Conservation (phyloP, 2,113 vertebrate species). For the Catagonus wagneri region DNA sequence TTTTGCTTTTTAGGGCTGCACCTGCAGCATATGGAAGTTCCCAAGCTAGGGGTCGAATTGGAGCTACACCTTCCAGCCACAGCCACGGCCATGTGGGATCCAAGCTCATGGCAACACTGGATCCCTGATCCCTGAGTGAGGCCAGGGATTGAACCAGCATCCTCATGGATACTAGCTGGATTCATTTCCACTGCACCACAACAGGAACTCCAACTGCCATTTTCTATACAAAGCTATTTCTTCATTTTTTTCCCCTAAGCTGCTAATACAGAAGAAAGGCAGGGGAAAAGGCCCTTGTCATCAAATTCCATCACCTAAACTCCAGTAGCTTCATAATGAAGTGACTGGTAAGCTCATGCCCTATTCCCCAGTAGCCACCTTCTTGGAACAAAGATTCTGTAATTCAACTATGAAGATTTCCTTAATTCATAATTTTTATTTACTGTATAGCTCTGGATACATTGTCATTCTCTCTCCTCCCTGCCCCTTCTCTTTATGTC, state of each 20-base stretch:
- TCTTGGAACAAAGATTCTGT: slow-evolving; percentile 7
- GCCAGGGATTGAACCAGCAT: too few relatives aligned
- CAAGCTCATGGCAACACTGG: too few relatives aligned
- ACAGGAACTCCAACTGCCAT: background rate
- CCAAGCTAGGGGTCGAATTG: too few relatives aligned
- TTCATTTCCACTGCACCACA: too few relatives aligned
- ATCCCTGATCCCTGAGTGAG: too few relatives aligned
- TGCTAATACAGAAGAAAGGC: slow-evolving; percentile 20
- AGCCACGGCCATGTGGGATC: too few relatives aligned
- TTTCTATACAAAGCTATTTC: slow-evolving; percentile 59
- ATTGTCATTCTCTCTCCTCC: background rate
- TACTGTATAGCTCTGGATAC: background rate
- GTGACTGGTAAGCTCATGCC: background rate
- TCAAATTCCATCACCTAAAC: slow-evolving; percentile 39
- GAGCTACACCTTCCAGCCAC: too few relatives aligned
- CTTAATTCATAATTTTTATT: slow-evolving; percentile 38
- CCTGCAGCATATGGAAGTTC: too few relatives aligned
- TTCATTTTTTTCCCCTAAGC: background rate
- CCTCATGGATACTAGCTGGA: too few relatives aligned
- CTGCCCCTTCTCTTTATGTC: too few relatives aligned
- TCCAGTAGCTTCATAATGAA: slow-evolving; percentile 33
- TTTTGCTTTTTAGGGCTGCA: too few relatives aligned
- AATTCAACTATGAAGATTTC: background rate
- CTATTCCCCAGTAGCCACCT: background rate
- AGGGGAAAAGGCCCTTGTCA: slow-evolving; percentile 9